A percentile compares a stretch with the other conserved stretches of the same genome.
These are phyloP conservation scores for Nematolebias whitei DNA, from an alignment of 2,113 vertebrate species.

Conservation along the genomic window DNA sequence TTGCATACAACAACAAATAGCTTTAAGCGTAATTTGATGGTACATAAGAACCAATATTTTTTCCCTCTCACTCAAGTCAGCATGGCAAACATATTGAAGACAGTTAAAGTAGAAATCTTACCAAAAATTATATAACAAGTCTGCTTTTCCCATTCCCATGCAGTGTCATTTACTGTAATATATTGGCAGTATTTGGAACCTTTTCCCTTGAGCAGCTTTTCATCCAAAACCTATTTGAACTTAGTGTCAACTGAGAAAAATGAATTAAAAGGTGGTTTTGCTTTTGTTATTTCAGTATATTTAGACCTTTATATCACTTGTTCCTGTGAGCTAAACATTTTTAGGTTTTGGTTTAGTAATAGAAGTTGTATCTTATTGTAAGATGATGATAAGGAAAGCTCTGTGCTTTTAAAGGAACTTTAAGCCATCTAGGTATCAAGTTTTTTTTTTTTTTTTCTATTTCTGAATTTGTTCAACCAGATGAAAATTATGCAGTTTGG, in stretches of 20 bases:
- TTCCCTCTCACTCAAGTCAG: slow-evolving; percentile 57
- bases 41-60: too few relatives aligned
- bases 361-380: slow-evolving; percentile 36
- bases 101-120: slow-evolving; percentile 60
- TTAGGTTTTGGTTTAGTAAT: slow-evolving; percentile 26
- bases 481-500: slow-evolving; percentile 42
- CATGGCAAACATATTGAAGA: slow-evolving; percentile 45
- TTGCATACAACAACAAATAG: neutral
- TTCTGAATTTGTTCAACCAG: slow-evolving; percentile 42
- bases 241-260: slow-evolving; percentile 46
- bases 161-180: slow-evolving; percentile 75
- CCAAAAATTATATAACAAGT: slow-evolving; percentile 75
- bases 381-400: slow-evolving; percentile 24
- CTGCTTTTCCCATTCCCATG: slow-evolving; percentile 64
- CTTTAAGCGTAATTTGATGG: too few relatives aligned
- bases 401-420: slow-evolving; percentile 18
- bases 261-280: slow-evolving; percentile 30
- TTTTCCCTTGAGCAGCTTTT: slow-evolving; percentile 24
- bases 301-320: slow-evolving; percentile 31
- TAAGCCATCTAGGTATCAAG: slow-evolving; percentile 6
- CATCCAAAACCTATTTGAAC: slow-evolving; percentile 49
- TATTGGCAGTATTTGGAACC: slow-evolving; percentile 49
- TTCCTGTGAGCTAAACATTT: slow-evolving; percentile 21
- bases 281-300: slow-evolving; percentile 37
- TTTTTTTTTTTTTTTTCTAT: slow-evolving; percentile 31